Evolutionary conservation across 2,113 vertebrate species (phyloP).

Genomic region (Dasyurus viverrinus): DNA sequence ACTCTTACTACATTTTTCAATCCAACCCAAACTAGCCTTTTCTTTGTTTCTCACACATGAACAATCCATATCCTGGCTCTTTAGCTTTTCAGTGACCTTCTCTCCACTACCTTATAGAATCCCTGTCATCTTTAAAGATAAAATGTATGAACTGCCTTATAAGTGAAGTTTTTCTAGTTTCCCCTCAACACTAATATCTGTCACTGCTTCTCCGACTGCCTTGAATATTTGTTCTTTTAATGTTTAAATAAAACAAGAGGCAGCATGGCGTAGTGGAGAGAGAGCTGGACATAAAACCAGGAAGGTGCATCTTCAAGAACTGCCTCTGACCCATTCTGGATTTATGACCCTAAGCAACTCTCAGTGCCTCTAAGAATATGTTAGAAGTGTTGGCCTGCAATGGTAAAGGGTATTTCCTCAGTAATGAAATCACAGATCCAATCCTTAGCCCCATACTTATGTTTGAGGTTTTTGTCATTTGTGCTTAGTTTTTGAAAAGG

Average conservation of each 20-base stretch:
- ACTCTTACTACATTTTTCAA: not conserved
- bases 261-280: not conserved
- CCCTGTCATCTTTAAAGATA: not conserved
- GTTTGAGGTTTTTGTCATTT: not conserved
- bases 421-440: not conserved
- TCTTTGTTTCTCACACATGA: not conserved
- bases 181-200: not conserved
- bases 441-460: too few species aligned
- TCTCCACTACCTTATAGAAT: not conserved
- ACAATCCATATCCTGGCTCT: not conserved
- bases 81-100: not conserved
- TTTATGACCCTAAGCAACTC: not conserved
- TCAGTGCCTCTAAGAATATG: not conserved
- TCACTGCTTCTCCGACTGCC: not conserved
- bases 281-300: not conserved
- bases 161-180: not conserved
- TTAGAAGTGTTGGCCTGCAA: not conserved
- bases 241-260: not conserved
- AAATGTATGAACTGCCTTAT: not conserved
- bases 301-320: not conserved
- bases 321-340: not conserved
- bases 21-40: not conserved
- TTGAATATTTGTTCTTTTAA: not conserved
- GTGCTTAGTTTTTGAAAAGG: not conserved
- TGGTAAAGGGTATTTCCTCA: not conserved